phyloP scores from a whole-genome alignment of 2,797 vertebrate genomes.

The Argyrosomus regius region DNA sequence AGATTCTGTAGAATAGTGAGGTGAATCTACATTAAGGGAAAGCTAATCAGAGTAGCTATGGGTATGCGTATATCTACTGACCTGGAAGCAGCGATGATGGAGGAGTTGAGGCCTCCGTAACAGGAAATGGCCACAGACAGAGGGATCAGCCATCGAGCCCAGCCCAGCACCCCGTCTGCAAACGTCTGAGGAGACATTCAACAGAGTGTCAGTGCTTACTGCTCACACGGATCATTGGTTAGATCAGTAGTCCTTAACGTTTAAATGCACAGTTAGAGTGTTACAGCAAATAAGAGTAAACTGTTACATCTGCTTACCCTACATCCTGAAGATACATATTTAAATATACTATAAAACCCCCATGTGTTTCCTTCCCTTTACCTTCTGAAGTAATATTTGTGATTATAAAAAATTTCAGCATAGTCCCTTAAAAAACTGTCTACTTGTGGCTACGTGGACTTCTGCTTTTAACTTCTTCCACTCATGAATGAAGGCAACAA shows the following conservation, averaged over 20 bases:
- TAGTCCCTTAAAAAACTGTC: not conserved
- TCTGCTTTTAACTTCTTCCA: not conserved
- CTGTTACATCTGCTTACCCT: not conserved
- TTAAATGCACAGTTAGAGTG: not conserved
- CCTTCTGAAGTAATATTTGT: not conserved
- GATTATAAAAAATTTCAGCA: not conserved
- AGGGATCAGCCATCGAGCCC: constrained; percentile 88
- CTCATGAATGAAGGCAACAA: not conserved
- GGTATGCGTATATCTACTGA: constrained; percentile 45
- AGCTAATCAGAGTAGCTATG: not conserved
- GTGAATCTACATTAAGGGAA: not conserved
- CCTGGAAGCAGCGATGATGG: constrained; percentile 90
- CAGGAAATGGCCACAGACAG: constrained; percentile 90
- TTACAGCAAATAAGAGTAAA: not conserved
- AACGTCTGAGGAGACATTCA: constrained; percentile 82
- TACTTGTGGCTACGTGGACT: not conserved
- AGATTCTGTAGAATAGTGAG: not conserved
- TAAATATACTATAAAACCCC: not conserved
- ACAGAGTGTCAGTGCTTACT: not conserved
- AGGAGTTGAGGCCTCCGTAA: constrained; percentile 90
- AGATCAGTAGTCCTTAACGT: not conserved
- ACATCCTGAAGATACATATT: not conserved
- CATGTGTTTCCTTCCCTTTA: not conserved
- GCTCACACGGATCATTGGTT: not conserved
- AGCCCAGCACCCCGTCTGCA: constrained; percentile 87